These are phyloP conservation scores for Suillia variegata DNA, from an alignment of 2,888 invertebrate species.

Conservation along the genomic window DNA sequence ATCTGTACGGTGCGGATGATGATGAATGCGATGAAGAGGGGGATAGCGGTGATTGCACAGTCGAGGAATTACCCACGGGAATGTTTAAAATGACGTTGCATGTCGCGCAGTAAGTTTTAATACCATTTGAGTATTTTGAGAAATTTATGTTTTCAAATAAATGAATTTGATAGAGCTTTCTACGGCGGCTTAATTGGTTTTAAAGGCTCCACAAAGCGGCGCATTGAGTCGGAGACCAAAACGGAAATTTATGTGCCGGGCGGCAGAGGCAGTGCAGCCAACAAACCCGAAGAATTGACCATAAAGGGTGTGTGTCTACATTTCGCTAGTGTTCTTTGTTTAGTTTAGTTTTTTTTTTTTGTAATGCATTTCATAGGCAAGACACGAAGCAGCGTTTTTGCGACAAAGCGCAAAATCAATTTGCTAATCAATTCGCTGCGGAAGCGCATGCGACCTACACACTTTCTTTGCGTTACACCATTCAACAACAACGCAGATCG, in stretches of 20 bases:
- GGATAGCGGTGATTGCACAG: slow-evolving; percentile 61
- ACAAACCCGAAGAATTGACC: slow-evolving; percentile 66
- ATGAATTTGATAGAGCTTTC: slow-evolving; percentile 40
- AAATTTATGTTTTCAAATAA: background rate
- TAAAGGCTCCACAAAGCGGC: slow-evolving; percentile 74
- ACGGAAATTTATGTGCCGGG: slow-evolving; percentile 75
- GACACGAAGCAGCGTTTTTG: slow-evolving; percentile 69
- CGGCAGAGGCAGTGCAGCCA: slow-evolving; percentile 11
- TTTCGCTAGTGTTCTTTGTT: no score
- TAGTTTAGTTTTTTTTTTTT: no score
- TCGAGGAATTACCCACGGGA: slow-evolving; percentile 64
- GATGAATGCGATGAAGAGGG: slow-evolving; percentile 57
- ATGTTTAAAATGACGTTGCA: slow-evolving; percentile 66
- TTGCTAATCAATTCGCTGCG: slow-evolving; percentile 72
- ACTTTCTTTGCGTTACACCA: slow-evolving; percentile 87
- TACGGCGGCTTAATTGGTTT: slow-evolving; percentile 76
- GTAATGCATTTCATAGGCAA: no score
- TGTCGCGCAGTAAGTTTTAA: slow-evolving; percentile 67
- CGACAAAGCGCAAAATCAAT: slow-evolving; percentile 76
- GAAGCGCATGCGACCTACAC: slow-evolving; percentile 75
- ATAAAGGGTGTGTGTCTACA: slow-evolving; percentile 63
- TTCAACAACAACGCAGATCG: slow-evolving; percentile 67
- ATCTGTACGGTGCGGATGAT: slow-evolving; percentile 54
- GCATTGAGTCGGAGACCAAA: slow-evolving; percentile 78
- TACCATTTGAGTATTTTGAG: no score